Conservation (phyloP, 1,140 invertebrate genomes). For the Drosophila nigromelanica region DNA sequence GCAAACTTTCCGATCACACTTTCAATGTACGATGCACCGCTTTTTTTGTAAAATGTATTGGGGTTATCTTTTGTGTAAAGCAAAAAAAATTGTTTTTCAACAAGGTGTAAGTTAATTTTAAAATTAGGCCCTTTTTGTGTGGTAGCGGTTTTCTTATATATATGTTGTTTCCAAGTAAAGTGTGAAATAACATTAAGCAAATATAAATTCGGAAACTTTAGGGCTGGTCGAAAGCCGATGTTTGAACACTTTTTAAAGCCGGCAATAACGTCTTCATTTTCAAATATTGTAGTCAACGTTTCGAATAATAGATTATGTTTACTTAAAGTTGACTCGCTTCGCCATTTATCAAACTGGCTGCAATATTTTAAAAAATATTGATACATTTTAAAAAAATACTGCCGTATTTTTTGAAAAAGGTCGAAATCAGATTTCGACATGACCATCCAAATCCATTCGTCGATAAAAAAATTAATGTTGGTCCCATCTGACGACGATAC, state of each 20-base stretch:
- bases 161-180: conserved; percentile 44
- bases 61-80: conserved; percentile 37
- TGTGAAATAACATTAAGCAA: conserved; percentile 47
- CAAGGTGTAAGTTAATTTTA: conserved; percentile 5
- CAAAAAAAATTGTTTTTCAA: conserved; percentile 65
- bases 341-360: conserved; percentile 43
- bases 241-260: conserved; percentile 42
- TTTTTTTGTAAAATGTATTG: conserved; percentile 39
- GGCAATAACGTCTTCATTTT: conserved; percentile 45
- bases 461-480: conserved; percentile 84
- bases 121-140: background rate
- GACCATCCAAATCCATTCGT: conserved; percentile 93
- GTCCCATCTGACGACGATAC: conserved; percentile 6
- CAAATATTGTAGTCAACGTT: conserved; percentile 46
- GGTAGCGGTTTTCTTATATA: conserved; percentile 6
- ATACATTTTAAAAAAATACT: conserved; percentile 88
- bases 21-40: conserved; percentile 29
- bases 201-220: conserved; percentile 45
- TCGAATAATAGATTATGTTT: conserved; percentile 38
- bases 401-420: conserved; percentile 89
- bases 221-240: conserved; percentile 26
- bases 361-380: conserved; percentile 61
- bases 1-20: conserved; percentile 56
- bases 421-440: conserved; percentile 88
- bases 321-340: conserved; percentile 3